Base-by-base conservation (phyloP, 1,140 invertebrate genomes). In the Cyclargus thomasi region DNA sequence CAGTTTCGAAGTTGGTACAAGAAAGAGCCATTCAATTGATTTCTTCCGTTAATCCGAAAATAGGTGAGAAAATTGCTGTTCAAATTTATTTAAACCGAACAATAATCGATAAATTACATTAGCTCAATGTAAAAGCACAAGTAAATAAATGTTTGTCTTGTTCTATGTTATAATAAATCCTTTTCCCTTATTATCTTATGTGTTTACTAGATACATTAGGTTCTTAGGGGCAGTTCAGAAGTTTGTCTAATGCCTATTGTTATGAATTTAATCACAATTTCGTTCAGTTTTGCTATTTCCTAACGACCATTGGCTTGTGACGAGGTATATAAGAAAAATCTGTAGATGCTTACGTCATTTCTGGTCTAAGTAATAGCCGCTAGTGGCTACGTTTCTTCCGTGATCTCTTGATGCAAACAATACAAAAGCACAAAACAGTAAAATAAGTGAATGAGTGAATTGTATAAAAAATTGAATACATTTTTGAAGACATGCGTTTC, bases 1-100 rank as follows among this genome's bases (percentile, higher is more conserved):
- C 93, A 73, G 95, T 96, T 57, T 17, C 62, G 14, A 62, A 22
- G 35, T 67, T 67, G 6, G 21, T 64, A 14, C 63, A 64, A 18
- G 16, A 64, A 20, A 64, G 39, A 20, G 63, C 39, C 5, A 47
- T 64, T 22, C 21, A 64, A 18, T 20, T 64, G 1, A 21, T 64
- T 64, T 64, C 63, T 16, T 20, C 39, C 10, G n/a, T 64, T 53
- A 53, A n/a, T 69, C 57, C 64, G 57, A 39, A 62, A 35, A 57
- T 69, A 65, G 63, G 39, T 47, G 39, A 47, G 14, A 47, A 47
- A 47, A 47, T 47, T 16, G 39, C 39, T 47, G 39, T 47, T 3
- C 10, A 47, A 47, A 47, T 47, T 14, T 47, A 47, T 11, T 47
- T 47, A 16, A 47, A 47, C 39, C 10, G 39, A 47, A 47, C 39